Evolutionary conservation across 1,140 invertebrate genomes (phyloP), one percentile per base, ranked within the genome.

Genomic region (Dryas iulia): DNA sequence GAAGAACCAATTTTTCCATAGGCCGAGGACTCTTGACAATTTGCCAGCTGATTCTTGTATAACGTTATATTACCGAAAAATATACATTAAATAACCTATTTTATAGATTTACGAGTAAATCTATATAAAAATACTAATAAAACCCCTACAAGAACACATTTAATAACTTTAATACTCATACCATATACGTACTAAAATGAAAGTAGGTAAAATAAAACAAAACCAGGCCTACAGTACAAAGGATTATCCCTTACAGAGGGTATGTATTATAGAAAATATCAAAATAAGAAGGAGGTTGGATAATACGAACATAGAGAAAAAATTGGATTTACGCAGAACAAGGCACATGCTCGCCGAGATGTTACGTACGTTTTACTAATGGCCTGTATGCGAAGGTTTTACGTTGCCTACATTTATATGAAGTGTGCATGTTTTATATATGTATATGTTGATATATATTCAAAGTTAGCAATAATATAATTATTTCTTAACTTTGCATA

Each of bases 301-400:
- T 60, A 14, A 26, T 47, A 28, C 24, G 12, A 14, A 14, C 52
- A 53, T 30, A 52, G 59, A 10, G 35, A 52, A 61, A 62, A 33
- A 53, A 62, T 30, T 62, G 39, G 59, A 53, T 62, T 28, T 25
- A 21, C n/a, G 21, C 39, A 28, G 59, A 62, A 62, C 39, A 62
- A 28, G 39, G 24, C 39, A 47, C 18, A 21, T 47, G 18, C 25
- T 62, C 25, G 35, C 3, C 35, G 59, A 62, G 25, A 39, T 47
- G 39, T 62, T 28, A 33, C 59, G 35, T 62, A 53, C n/a, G 35
- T 52, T 62, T 52, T 62, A 62, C 59, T 62, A 62, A 62, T 62
- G 59, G 39, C 39, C 28, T 53, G 39, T 62, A 62, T 26, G 59
- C 10, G 59, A 30, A 62, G 35, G 14, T 61, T 61, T 39, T 39